Evolutionary conservation across 2,113 vertebrate genomes (phyloP).

Genomic region (Psephotus haematonotus): DNA sequence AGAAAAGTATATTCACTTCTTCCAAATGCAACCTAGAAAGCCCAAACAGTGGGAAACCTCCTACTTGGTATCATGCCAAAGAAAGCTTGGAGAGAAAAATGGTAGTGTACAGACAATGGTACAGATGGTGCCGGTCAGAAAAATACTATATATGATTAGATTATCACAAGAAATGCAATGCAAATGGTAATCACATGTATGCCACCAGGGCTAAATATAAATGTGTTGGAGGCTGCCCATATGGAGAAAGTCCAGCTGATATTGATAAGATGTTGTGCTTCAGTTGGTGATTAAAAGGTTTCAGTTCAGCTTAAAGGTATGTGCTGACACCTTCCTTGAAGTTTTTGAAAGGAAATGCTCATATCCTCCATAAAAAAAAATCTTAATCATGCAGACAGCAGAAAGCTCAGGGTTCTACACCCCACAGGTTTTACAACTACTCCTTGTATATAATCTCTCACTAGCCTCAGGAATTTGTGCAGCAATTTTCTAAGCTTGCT

Average conservation of each 20-base stretch:
- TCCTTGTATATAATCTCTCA: background rate
- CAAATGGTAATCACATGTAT: conserved; percentile 27
- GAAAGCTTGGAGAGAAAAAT: background rate
- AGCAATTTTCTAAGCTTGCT: background rate
- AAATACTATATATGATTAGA: conserved; percentile 19
- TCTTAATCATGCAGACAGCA: background rate
- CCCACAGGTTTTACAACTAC: background rate
- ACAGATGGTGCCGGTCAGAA: background rate
- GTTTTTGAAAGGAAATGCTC: background rate
- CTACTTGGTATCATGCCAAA: conserved; percentile 24
- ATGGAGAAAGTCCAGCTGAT: conserved; percentile 36
- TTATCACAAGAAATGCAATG: conserved; percentile 9
- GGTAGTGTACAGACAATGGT: background rate
- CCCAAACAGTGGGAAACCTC: conserved; percentile 36
- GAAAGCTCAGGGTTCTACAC: background rate
- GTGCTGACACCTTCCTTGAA: background rate
- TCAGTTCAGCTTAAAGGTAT: background rate
- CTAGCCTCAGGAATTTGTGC: background rate
- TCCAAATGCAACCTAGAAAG: conserved; percentile 10
- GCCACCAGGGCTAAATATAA: background rate
- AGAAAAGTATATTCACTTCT: conserved; percentile 44
- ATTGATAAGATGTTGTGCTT: conserved; percentile 21
- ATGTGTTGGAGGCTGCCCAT: background rate
- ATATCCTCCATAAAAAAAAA: background rate
- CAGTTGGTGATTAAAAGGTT: conserved; percentile 19